These are phyloP conservation scores for Dolichotis patagonum DNA, from an alignment of 2,113 vertebrate genomes.

Conservation along the genomic window DNA sequence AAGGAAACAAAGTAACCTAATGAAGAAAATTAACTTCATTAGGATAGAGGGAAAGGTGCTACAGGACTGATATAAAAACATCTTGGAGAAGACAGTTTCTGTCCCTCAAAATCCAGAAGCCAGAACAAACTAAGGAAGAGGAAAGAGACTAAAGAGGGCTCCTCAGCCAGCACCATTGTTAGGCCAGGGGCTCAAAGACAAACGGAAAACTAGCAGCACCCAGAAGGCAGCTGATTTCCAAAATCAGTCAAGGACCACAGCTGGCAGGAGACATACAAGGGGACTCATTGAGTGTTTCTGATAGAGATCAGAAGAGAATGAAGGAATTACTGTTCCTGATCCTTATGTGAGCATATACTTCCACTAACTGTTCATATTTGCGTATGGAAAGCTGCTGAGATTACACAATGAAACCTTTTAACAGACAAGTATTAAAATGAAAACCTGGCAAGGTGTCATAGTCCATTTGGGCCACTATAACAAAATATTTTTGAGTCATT, in stretches of 20 bases:
- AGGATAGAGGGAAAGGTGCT: neutral
- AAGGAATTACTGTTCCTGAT: neutral
- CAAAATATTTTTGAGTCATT: too few relatives aligned
- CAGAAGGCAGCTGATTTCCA: neutral
- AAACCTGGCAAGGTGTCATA: neutral
- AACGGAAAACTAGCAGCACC: neutral
- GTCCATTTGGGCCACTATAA: neutral
- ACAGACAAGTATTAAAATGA: neutral
- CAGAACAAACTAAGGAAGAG: too few relatives aligned
- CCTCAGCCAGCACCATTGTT: too few relatives aligned
- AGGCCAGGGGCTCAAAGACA: neutral
- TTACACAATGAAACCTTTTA: accelerated
- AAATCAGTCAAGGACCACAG: too few relatives aligned
- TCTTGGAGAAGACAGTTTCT: neutral
- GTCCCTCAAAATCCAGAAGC: too few relatives aligned
- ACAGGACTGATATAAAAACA: neutral
- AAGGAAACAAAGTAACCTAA: neutral
- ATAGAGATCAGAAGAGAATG: neutral
- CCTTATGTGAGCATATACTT: neutral
- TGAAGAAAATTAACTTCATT: neutral
- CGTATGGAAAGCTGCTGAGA: too few relatives aligned
- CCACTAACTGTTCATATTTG: accelerated
- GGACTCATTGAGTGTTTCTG: accelerated
- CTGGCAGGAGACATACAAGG: neutral
- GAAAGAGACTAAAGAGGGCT: too few relatives aligned